Percentiles rank a stretch among this genome's conserved stretches.
These are phyloP conservation scores for Rhogogaster chlorosoma DNA, from an alignment of 2,888 invertebrate genomes.

Conservation along the genomic window DNA sequence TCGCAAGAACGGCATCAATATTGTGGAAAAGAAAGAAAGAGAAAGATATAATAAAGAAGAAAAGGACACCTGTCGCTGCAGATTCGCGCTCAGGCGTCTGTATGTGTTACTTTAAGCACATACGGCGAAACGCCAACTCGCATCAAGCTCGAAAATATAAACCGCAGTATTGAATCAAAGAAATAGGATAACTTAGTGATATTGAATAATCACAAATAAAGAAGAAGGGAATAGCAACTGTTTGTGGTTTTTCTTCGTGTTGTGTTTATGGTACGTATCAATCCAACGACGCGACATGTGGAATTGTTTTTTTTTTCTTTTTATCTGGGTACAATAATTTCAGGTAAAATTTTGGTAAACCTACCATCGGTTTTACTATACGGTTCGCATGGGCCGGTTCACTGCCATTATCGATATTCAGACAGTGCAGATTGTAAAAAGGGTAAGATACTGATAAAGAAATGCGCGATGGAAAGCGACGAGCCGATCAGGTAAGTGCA, in stretches of 20 bases:
- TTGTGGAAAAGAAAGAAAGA: background rate
- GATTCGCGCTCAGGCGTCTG: no score
- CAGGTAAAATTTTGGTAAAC: background rate
- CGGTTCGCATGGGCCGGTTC: background rate
- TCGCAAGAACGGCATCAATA: slow-evolving; percentile 1
- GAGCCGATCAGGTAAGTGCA: background rate
- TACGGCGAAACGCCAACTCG: no score
- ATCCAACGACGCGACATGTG: no score
- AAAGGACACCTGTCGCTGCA: background rate
- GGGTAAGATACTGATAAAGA: background rate
- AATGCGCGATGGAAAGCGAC: background rate
- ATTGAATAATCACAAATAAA: background rate
- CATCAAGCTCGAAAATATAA: no score
- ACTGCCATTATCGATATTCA: background rate
- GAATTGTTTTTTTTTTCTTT: no score
- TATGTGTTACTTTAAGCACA: no score
- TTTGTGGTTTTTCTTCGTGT: no score
- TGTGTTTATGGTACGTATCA: no score
- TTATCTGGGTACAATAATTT: background rate
- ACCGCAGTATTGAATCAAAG: background rate
- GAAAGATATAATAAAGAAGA: background rate
- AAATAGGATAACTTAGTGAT: background rate
- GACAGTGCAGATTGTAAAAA: background rate
- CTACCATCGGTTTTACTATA: background rate
- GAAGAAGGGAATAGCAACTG: background rate